phyloP scores from a whole-genome alignment of 30 jellyfish, hydroid and myxozoan genomes.

The Calvadosia cruxmelitensis region DNA sequence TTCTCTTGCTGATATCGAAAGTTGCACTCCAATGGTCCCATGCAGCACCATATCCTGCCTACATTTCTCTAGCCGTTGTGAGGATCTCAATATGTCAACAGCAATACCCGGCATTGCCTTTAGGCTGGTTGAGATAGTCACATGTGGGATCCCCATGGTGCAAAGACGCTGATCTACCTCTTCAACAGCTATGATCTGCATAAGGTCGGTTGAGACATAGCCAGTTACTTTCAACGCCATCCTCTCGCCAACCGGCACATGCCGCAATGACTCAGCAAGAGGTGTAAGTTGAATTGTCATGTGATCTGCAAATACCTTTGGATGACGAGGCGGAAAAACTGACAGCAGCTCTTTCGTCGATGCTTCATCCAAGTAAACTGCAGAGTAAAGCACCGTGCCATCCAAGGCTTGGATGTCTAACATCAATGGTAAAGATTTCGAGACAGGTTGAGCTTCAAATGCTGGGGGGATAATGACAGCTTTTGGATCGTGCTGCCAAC shows the following conservation, averaged over 20 bases:
- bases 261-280: slow-evolving; percentile 26
- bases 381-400: slow-evolving; percentile 47
- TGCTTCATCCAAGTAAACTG: slow-evolving; percentile 51
- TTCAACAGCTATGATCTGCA: slow-evolving; percentile 69
- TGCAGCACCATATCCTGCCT: slow-evolving; percentile 28
- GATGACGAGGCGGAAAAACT: slow-evolving; percentile 39
- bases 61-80: slow-evolving; percentile 16
- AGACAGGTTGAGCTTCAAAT: background rate
- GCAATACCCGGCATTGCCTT: slow-evolving; percentile 58
- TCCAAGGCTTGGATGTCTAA: background rate
- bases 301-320: slow-evolving; percentile 59
- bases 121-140: slow-evolving; percentile 57
- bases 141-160: slow-evolving; percentile 54
- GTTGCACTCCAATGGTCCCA: slow-evolving; percentile 83
- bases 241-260: slow-evolving; percentile 53
- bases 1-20: slow-evolving; percentile 33
- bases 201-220: slow-evolving; percentile 27
- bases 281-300: slow-evolving; percentile 70
- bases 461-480: slow-evolving; percentile 13
- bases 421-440: background rate
- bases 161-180: slow-evolving; percentile 30
- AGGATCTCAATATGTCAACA: slow-evolving; percentile 6
- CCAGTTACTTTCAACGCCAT: slow-evolving; percentile 47
- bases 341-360: slow-evolving; percentile 35
- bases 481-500: slow-evolving; percentile 75